phyloP scores from a whole-genome alignment of 2,888 invertebrate species.

The Agrenia bidenticulata region DNA sequence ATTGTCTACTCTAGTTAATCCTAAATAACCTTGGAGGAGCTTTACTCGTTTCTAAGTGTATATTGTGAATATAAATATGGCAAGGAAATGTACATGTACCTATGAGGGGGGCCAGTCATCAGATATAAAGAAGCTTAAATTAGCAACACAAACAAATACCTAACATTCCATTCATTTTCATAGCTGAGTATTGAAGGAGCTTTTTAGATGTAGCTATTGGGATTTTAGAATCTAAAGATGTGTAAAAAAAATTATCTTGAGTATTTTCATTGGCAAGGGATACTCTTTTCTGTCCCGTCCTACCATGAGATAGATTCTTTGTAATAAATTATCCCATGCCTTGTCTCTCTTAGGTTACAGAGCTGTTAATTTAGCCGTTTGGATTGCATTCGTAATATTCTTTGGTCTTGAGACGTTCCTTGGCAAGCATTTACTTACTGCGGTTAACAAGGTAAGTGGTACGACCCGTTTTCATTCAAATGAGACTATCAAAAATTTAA shows the following conservation, averaged over 20 bases:
- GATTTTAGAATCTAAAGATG: background rate
- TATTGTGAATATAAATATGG: no score
- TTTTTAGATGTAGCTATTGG: no score
- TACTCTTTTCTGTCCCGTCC: background rate
- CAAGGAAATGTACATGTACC: no score
- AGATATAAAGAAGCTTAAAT: background rate
- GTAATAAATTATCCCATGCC: background rate
- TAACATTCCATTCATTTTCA: background rate
- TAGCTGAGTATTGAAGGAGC: no score
- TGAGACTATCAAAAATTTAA: no score
- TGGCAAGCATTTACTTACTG: constrained; percentile 41
- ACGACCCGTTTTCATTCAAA: no score
- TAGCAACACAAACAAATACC: constrained; percentile 5
- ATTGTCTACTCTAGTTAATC: no score
- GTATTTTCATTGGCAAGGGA: constrained; percentile 9
- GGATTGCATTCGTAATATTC: constrained; percentile 47
- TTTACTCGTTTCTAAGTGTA: no score
- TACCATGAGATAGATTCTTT: background rate
- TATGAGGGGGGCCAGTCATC: background rate
- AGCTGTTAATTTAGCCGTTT: constrained; percentile 46
- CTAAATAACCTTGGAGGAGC: no score
- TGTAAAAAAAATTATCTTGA: background rate
- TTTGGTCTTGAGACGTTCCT: constrained; percentile 49
- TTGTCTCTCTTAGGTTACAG: constrained; percentile 41
- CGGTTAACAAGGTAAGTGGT: constrained; percentile 43